phyloP scores from a whole-genome alignment of 2,797 vertebrate genomes.

The Acanthis flammea region DNA sequence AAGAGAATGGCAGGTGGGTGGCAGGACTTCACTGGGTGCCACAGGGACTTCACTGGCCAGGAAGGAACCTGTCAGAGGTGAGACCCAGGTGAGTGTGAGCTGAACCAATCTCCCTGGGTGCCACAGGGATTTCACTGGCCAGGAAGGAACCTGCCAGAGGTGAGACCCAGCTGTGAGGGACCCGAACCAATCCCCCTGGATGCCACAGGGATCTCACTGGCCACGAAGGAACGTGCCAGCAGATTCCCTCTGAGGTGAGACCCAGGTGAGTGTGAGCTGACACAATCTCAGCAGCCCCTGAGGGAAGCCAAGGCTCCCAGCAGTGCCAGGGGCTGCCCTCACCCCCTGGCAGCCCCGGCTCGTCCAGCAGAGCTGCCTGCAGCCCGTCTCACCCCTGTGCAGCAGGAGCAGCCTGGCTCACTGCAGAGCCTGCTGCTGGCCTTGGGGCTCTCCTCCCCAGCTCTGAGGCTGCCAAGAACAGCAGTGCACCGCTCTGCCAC shows the following conservation, averaged over 20 bases:
- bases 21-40: background rate
- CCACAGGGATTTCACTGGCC: no score
- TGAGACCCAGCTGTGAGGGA: no score
- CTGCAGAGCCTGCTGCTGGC: background rate
- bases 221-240: background rate
- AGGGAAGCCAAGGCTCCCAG: background rate
- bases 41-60: background rate
- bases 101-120: no score
- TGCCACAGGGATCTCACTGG: background rate
- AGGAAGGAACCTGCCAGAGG: no score
- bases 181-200: background rate
- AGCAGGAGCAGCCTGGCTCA: background rate
- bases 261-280: background rate
- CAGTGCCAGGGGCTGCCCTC: background rate
- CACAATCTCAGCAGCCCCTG: background rate
- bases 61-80: background rate
- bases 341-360: background rate
- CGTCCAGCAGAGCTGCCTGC: background rate
- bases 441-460: background rate
- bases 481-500: conserved; percentile 62
- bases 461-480: background rate
- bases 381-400: background rate
- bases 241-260: background rate
- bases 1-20: background rate
- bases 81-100: background rate